These are phyloP conservation scores for Podarcis siculus DNA, from an alignment of 2,797 vertebrate species.

Conservation along the genomic window DNA sequence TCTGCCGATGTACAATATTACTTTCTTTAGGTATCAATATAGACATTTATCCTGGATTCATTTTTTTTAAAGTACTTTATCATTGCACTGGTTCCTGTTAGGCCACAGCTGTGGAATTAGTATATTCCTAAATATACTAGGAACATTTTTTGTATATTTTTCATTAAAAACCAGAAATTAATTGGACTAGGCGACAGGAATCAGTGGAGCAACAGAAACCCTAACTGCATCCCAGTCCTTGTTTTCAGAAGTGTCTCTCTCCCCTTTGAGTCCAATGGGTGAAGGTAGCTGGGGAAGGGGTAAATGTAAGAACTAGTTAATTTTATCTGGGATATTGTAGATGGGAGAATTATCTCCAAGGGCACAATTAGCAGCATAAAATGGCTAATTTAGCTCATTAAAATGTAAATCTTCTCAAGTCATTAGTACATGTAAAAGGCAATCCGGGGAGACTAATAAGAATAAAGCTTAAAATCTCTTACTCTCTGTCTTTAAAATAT, in stretches of 20 bases:
- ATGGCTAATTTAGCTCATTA: constrained; percentile 18
- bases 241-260: background rate
- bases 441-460: background rate
- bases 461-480: background rate
- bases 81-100: background rate
- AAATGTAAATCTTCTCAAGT: constrained; percentile 28
- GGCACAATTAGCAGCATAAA: constrained; percentile 20
- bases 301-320: background rate
- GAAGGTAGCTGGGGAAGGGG: background rate
- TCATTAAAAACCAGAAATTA: background rate
- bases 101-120: background rate
- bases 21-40: background rate
- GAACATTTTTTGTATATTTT: background rate
- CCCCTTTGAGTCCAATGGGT: background rate
- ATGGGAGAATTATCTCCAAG: background rate
- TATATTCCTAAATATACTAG: background rate
- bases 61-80: background rate
- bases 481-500: background rate
- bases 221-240: background rate
- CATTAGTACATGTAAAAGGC: background rate
- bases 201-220: too few relatives aligned
- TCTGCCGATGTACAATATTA: background rate
- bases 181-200: background rate
- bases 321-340: constrained; percentile 9
- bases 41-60: background rate